Base-by-base conservation (phyloP, 2,113 vertebrate species). In the Rhabdomys dilectus region DNA sequence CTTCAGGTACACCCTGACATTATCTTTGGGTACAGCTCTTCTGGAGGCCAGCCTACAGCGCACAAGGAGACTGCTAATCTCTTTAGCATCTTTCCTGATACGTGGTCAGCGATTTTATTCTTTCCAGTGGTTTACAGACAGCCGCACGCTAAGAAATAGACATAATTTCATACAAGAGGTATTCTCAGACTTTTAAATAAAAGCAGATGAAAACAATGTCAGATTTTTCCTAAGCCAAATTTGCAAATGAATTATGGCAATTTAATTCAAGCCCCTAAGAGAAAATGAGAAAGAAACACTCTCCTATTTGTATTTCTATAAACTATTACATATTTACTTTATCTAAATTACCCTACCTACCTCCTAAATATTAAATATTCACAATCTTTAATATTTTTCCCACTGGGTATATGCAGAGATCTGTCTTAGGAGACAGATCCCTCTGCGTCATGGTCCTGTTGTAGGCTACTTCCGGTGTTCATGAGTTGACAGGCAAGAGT, bases 61-160 rank as follows among this genome's bases (percentile, higher is more conserved):
- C 3, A 70, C 42, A 76, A 22, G 53, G 53, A 91, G n/a, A 80
- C 0, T 53, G 16, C 70, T 62, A 17, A 53, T 86, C 45, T 81
- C 48, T 76, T 91, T 73, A 85, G 36, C 76, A 66, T 86, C 72
- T 76, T 62, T 64, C 84, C 3, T 16, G 24, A 13, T 94, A 16
- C 6, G 36, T 53, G 85, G 48, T 84, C 68, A 62, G 45, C 39
- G 76, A 94, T 60, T 91, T 94, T 88, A 91, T 89, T 96, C 66
- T 96, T 95, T 91, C 64, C 95, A 89, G n/a, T 70, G 48, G 56
- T 93, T 95, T 94, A 94, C 39, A 96, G 91, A 97, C 75, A 92
- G 56, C 87, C 31, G 58, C 15, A 34, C 7, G n/a, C 51, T 81
- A 91, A 88, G 60, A 51, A 82, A 89, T 4, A 95, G 70, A 21